Evolutionary conservation across 2,113 vertebrate genomes (phyloP).

Genomic region (Mesitornis unicolor): DNA sequence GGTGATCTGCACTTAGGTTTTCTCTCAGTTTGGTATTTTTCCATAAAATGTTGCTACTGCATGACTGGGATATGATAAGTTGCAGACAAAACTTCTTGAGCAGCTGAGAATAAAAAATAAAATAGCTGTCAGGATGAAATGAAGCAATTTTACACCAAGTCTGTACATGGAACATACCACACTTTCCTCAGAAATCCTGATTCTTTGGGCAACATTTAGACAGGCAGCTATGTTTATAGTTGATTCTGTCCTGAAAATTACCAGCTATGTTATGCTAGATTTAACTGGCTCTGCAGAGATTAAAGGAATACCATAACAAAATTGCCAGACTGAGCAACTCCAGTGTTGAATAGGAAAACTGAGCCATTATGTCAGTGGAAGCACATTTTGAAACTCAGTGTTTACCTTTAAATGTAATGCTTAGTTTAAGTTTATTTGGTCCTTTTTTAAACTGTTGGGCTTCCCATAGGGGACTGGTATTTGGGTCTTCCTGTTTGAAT

Average conservation of each 20-base stretch:
- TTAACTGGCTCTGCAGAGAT: neutral
- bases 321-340: neutral
- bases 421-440: neutral
- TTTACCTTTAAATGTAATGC: neutral
- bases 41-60: neutral
- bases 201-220: neutral
- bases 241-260: neutral
- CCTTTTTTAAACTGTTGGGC: neutral
- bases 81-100: neutral
- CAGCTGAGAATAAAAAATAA: constrained; percentile 19
- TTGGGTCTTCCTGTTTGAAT: constrained; percentile 31
- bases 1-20: neutral
- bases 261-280: neutral
- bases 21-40: constrained; percentile 4
- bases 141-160: neutral
- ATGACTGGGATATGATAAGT: neutral
- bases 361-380: neutral
- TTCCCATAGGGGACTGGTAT: neutral
- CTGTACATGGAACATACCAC: neutral
- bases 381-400: neutral
- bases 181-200: neutral
- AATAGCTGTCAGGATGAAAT: neutral
- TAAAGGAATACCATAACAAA: neutral
- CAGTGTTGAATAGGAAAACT: neutral
- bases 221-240: neutral